phyloP scores from a whole-genome alignment of 92 coral and sea anemone species.

The Nematostella vectensis region DNA sequence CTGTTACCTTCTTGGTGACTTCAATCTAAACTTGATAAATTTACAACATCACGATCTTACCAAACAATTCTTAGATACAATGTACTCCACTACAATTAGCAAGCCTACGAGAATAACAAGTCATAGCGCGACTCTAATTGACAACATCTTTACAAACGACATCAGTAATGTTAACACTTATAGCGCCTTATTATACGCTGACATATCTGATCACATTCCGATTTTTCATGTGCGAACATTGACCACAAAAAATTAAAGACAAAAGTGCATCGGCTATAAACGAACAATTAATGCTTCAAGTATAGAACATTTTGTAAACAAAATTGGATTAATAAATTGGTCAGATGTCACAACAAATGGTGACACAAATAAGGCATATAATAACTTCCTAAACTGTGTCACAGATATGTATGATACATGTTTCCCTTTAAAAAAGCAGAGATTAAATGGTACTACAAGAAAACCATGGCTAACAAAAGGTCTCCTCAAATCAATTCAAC shows the following conservation, averaged over 20 bases:
- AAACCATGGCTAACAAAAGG: constrained; percentile 4
- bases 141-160: too few species aligned
- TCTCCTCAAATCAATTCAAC: neutral
- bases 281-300: too few species aligned
- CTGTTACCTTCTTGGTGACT: neutral
- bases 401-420: neutral
- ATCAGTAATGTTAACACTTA: too few species aligned
- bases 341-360: neutral
- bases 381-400: neutral
- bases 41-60: neutral
- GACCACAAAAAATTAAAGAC: too few species aligned
- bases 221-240: neutral
- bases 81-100: neutral
- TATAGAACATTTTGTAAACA: neutral
- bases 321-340: neutral
- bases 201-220: neutral
- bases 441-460: neutral
- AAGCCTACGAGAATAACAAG: neutral
- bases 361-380: neutral
- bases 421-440: neutral
- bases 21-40: neutral
- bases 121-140: neutral
- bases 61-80: neutral
- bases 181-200: neutral
- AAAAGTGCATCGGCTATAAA: neutral